Base-by-base conservation (phyloP, 1,140 invertebrate genomes). In the Anastrepha obliqua region DNA sequence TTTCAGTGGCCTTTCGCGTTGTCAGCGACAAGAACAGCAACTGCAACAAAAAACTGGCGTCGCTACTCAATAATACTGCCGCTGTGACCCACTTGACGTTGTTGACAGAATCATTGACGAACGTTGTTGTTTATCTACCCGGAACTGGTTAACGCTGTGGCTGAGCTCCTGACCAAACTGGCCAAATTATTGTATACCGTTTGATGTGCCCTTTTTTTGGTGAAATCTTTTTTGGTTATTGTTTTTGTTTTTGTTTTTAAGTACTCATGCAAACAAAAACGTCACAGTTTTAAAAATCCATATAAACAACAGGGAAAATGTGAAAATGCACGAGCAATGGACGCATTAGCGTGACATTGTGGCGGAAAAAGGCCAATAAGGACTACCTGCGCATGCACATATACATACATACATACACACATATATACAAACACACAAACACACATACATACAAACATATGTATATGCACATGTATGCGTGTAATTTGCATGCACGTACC, bases 21-120 rank as follows among this genome's bases (percentile, higher is more conserved):
- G 17, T n/a, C 39, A 74, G 39, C 39, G 2, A 74, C 67, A 13
- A 74, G 15, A 47, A 13, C 11, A 39, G 39, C 64, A 67, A 67
- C 4, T 13, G 55, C 55, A 13, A n/a, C 2, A 13, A 55, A 62
- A 47, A 15, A 8, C 42, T 17, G 3, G 42, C 42, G 67, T 17
- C 39, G 44, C 15, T 15, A 15, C 39, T 17, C 29, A 47, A 42
- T 15, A 17, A 17, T 42, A 42, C 6, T 44, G 67, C 67, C 67
- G 67, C 39, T 74, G 15, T 47, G 44, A 74, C 67, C 67, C 67
- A 74, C 67, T 74, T 74, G 13, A 74, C 42, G 15, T 47, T 74
- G 67, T 74, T 74, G 67, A 74, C 67, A 74, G 7, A 74, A 47
- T 47, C 67, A 74, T 74, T 74, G 67, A 74, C 42, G 29, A 15